Evolutionary conservation across 2,888 invertebrate genomes (phyloP).

Genomic region (Muschampia plurimacula): DNA sequence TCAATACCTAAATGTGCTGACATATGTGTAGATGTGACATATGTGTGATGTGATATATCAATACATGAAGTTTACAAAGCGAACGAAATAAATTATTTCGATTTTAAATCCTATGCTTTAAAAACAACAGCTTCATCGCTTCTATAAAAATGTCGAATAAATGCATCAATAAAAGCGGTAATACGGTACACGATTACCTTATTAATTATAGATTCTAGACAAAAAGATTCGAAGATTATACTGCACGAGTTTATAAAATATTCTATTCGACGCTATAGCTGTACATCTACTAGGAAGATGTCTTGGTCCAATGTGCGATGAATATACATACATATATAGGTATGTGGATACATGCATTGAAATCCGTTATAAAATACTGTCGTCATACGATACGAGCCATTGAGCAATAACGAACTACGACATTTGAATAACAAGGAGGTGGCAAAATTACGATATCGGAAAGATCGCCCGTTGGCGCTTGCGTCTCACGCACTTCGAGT

Average conservation of each 20-base stretch:
- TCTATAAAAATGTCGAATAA: no score
- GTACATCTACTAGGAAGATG: background rate
- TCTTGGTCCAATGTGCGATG: background rate
- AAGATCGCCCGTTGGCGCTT: slow-evolving; percentile 64
- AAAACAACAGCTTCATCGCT: background rate
- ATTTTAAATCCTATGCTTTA: no score
- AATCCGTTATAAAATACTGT: slow-evolving; percentile 72
- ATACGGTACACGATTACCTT: no score
- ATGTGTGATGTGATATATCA: background rate
- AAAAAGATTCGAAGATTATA: no score
- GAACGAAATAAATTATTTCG: background rate
- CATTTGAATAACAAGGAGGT: slow-evolving; percentile 74
- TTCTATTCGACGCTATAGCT: no score
- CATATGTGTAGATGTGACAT: no score
- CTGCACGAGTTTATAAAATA: no score
- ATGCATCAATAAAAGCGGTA: no score
- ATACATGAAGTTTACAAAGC: background rate
- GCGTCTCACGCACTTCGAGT: slow-evolving; percentile 63
- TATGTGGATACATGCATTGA: slow-evolving; percentile 46
- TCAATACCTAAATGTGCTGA: no score
- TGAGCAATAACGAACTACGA: slow-evolving; percentile 74
- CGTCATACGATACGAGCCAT: slow-evolving; percentile 72
- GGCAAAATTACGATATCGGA: slow-evolving; percentile 72
- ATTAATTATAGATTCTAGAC: no score
- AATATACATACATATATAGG: slow-evolving; percentile 48